These are phyloP conservation scores for Synergus japonicus DNA, from an alignment of 2,888 invertebrate species.

Conservation along the genomic window DNA sequence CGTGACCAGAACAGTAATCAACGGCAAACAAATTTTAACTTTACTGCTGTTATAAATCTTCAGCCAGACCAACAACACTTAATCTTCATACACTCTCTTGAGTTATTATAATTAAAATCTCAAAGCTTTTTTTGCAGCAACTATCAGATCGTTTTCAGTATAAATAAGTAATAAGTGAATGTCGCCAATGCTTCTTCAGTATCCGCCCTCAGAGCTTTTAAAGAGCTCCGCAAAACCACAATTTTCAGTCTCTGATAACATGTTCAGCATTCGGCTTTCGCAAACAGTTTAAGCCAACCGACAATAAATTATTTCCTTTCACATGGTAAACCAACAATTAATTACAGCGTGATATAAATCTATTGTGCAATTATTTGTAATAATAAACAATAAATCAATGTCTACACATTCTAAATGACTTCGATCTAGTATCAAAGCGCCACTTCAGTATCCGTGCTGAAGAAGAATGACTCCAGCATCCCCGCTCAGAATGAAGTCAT, in stretches of 20 bases:
- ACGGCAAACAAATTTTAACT: constrained; percentile 10
- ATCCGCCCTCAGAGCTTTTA: neutral
- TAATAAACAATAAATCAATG: neutral
- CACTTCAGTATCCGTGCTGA: neutral
- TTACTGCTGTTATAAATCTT: constrained; percentile 23
- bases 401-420: neutral
- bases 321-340: neutral
- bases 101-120: neutral
- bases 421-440: neutral
- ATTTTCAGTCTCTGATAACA: neutral
- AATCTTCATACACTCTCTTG: neutral
- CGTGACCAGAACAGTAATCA: constrained; percentile 29
- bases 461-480: neutral
- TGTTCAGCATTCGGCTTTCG: neutral
- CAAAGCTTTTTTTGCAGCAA: too few relatives aligned
- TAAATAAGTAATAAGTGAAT: too few relatives aligned
- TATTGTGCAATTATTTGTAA: neutral
- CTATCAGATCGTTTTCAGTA: too few relatives aligned
- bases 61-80: neutral
- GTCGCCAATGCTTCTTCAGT: too few relatives aligned
- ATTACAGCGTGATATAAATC: neutral
- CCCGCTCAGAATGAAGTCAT: neutral
- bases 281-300: neutral
- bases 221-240: neutral
- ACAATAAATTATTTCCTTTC: neutral